Conservation (phyloP, 1,140 invertebrate species). For the Lysiphlebus fabarum region DNA sequence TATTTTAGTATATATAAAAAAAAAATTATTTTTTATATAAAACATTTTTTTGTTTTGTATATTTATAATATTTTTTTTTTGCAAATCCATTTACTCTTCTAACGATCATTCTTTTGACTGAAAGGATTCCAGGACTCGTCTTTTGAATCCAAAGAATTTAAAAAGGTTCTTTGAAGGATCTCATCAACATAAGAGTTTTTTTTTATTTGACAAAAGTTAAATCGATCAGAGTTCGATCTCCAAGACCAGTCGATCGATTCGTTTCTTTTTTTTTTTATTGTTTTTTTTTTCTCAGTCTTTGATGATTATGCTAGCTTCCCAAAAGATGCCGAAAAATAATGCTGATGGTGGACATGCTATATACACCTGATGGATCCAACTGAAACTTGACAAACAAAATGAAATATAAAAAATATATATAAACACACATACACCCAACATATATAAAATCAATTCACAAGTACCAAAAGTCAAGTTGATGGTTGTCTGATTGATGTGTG, state of each 20-base stretch:
- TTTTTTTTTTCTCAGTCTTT: slow-evolving; percentile 11
- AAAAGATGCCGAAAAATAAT: slow-evolving; percentile 15
- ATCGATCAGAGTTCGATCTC: neutral
- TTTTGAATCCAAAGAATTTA: slow-evolving; percentile 17
- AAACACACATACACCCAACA: neutral
- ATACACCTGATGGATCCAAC: slow-evolving; percentile 14
- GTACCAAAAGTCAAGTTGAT: no score
- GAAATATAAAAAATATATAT: no score
- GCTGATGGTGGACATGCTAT: neutral
- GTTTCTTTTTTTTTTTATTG: slow-evolving; percentile 2
- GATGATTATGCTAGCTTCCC: slow-evolving; percentile 19
- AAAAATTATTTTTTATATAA: slow-evolving; percentile 6
- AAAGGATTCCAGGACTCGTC: slow-evolving; percentile 13
- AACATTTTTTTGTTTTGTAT: neutral
- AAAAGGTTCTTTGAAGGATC: slow-evolving; percentile 13
- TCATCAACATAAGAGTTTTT: slow-evolving; percentile 27
- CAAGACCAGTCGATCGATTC: neutral
- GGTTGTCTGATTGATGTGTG: slow-evolving; percentile 48
- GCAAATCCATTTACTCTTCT: slow-evolving; percentile 6
- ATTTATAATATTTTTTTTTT: neutral
- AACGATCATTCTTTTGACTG: slow-evolving; percentile 1
- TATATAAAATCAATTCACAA: no score
- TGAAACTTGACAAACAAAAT: no score
- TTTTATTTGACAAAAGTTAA: neutral
- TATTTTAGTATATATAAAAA: no score